Percentiles rank a stretch among this genome's conserved stretches.
These are phyloP conservation scores for Polia nebulosa DNA, from an alignment of 2,888 invertebrate species.

Conservation along the genomic window DNA sequence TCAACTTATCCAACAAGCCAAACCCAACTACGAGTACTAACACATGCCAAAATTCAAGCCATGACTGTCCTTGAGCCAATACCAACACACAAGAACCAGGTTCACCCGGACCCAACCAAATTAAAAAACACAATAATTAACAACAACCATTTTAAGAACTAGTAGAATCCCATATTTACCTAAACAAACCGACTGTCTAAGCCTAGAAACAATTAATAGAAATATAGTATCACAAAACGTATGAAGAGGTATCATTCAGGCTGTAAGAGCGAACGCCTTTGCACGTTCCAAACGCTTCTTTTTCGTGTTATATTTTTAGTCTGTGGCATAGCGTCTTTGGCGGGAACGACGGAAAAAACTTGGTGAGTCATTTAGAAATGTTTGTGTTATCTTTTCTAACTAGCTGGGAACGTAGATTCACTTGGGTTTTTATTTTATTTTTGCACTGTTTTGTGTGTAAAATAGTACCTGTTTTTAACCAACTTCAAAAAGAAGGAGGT, in stretches of 20 bases:
- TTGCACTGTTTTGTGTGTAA: background rate
- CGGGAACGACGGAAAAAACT: constrained; percentile 42
- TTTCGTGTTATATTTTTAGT: constrained; percentile 34
- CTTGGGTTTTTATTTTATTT: background rate
- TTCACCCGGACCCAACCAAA: background rate
- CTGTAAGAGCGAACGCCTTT: constrained; percentile 2
- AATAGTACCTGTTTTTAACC: background rate
- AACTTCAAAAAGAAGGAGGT: no score
- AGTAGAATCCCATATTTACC: constrained; percentile 15
- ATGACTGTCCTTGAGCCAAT: background rate
- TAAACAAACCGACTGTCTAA: constrained; percentile 8
- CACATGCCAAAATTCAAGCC: background rate
- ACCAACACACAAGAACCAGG: background rate
- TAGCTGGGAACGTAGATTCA: background rate
- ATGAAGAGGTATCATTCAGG: constrained; percentile 30
- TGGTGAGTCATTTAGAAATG: constrained; percentile 37
- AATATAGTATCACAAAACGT: constrained; percentile 1
- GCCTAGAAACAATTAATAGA: constrained; percentile 26
- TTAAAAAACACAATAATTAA: background rate
- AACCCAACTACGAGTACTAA: background rate
- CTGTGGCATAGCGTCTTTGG: constrained; percentile 62
- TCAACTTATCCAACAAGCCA: no score
- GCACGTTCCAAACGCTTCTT: constrained; percentile 38
- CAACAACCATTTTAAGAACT: constrained; percentile 1
- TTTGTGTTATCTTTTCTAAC: background rate